phyloP scores from a whole-genome alignment of 2,113 vertebrate species.

The Hoplias malabaricus region DNA sequence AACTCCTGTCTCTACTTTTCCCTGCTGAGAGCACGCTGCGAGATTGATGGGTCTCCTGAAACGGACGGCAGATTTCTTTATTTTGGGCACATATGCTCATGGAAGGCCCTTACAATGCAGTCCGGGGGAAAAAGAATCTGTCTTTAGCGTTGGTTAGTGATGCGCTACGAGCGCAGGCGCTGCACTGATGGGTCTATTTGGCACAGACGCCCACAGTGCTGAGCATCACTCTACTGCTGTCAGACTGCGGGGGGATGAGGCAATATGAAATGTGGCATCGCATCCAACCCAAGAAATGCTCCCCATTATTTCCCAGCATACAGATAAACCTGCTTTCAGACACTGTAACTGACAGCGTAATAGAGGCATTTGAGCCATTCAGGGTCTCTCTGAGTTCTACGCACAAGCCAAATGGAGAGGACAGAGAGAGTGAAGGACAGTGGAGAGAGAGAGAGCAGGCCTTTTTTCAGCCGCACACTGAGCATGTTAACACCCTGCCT shows the following conservation, averaged over 20 bases:
- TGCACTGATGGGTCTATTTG: conserved; percentile 58
- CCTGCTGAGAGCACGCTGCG: conserved; percentile 20
- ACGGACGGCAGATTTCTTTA: conserved; percentile 59
- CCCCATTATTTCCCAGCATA: conserved; percentile 29
- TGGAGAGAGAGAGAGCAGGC: too few relatives aligned
- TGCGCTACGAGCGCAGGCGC: conserved; percentile 43
- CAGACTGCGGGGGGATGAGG: background rate
- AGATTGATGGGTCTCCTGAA: conserved; percentile 47
- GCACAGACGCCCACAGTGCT: conserved; percentile 37
- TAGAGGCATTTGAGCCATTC: background rate
- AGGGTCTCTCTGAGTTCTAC: background rate
- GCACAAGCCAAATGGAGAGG: background rate
- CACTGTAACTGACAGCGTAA: conserved; percentile 14
- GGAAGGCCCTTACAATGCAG: conserved; percentile 29
- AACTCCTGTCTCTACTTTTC: conserved; percentile 12
- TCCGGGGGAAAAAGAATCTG: conserved; percentile 46
- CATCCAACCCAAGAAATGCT: conserved; percentile 21
- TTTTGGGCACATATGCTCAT: conserved; percentile 50
- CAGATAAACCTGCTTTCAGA: conserved; percentile 29
- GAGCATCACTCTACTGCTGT: conserved; percentile 27
- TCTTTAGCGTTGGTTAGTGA: conserved; percentile 49
- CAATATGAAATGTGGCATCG: conserved; percentile 4
- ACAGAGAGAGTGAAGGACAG: background rate
- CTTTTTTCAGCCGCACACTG: background rate
- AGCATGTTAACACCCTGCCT: too few relatives aligned